Evolutionary conservation across 1,140 invertebrate species (phyloP), one percentile per base, ranked within the genome.

Genomic region (Meteorus sp.): DNA sequence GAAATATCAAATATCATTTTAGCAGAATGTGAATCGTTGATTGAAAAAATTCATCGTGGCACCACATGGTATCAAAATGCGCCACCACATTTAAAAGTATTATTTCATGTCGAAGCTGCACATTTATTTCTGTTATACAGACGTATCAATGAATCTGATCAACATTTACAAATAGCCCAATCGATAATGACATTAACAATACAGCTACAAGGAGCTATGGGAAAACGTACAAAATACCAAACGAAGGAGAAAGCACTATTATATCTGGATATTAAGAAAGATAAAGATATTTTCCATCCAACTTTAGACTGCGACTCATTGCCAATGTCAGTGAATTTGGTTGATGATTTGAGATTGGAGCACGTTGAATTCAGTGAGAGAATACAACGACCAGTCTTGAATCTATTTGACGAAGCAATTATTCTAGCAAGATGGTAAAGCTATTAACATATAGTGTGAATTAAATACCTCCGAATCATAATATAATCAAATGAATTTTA

Each of bases 151-250:
- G 84, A 85, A 67, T 85, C 87, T 15, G 85, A 88, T 57, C 81
- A 87, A 56, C 84, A 87, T 71, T 80, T 95, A 8, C 75, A 85
- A 17, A 77, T 78, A 56, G 88, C 89, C 0, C 81, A 82, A 66
- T 73, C 84, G 13, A 63, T 85, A 20, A 76, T 89, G 22, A 83
- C 86, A 39, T 71, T 95, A 43, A 82, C 85, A 43, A 77, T 94
- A 22, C 81, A 88, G 65, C 76, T 90, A 8, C 82, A 82, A 74
- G 88, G 86, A 84, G 70, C 69, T 41, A 64, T 97, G 44, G 95
- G 95, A 6, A 94, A 93, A 75, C 82, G 95, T 58, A 98, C 95
- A 13, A 90, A 89, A 70, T 95, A 86, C 75, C 95, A 99, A 76
- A 80, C 88, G 65, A 86, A 88, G 50, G 83, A 89, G 35, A 77